Base-by-base conservation (phyloP, 2,113 vertebrate genomes). In the Mola mola region DNA sequence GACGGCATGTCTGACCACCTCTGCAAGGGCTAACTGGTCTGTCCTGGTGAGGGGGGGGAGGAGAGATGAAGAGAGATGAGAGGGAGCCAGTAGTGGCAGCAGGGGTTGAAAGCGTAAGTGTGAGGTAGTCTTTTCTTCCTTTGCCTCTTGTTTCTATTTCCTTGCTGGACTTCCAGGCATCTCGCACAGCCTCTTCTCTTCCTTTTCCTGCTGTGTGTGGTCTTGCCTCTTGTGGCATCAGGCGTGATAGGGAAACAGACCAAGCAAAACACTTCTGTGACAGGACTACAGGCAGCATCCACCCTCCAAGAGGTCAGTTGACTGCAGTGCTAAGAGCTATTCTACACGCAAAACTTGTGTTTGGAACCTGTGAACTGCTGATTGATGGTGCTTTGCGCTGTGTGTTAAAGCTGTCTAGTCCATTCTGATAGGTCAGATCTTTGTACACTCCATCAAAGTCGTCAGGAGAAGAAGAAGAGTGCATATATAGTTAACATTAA, bases 41-140 rank as follows among this genome's bases (percentile, higher is more conserved):
- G 20, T 73, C 68, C 28, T 52, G 61, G 49, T 51, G 50, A 37
- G 59, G 37, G 77, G 65, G 66, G 50, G 74, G 31, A 24, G 55
- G 65, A 40, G 37, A 58, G 22, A 1, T 37, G 40, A 19, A 41
- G 73, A 53, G 36, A 43, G 71, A 4, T 65, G 47, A 48, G 66
- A 56, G 70, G 62, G 53, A 65, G 64, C 50, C 21, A 40, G 72
- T 56, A 57, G 66, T 25, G 38, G 63, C 46, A 66, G 51, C 43
- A 49, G 19, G 19, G 69, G 75, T 69, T 68, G 78, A 71, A 84
- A 87, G 82, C 78, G 66, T 52, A 82, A 64, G 67, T 70, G 76
- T 52, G 78, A 84, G 65, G 52, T 73, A 67, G 67, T 78, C 59
- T 65, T 81, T 70, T 78, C 53, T 65, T 69, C 52, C 71, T 66